These are phyloP conservation scores for Anarhynchus alexandrinus DNA, from an alignment of 2,113 vertebrate genomes.

Conservation along the genomic window DNA sequence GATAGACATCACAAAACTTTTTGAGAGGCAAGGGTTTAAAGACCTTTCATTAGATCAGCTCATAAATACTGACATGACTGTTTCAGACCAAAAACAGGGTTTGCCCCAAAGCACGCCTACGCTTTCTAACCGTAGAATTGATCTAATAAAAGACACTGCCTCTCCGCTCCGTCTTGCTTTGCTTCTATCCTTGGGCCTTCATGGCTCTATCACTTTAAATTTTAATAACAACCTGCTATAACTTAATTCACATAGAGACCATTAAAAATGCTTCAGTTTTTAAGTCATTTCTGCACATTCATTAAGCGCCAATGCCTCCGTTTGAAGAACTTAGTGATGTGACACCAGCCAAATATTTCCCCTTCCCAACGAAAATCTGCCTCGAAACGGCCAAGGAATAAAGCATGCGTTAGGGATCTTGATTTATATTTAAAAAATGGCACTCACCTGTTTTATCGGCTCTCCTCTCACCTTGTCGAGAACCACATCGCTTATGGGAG, in stretches of 20 bases:
- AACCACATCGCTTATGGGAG: constrained; percentile 95
- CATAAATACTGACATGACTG: not conserved
- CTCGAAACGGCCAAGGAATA: rapidly evolving
- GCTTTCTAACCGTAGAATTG: not conserved
- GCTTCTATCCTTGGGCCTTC: not conserved
- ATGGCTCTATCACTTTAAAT: rapidly evolving
- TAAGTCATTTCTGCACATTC: not conserved
- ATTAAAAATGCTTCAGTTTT: not conserved
- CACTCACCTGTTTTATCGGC: constrained; percentile 54
- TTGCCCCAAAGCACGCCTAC: not conserved
- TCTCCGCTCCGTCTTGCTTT: not conserved
- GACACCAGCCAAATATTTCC: not conserved
- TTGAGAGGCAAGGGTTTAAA: not conserved
- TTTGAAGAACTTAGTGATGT: not conserved
- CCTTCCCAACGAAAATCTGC: not conserved
- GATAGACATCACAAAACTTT: not conserved
- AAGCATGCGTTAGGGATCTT: not conserved
- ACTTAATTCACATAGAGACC: not conserved
- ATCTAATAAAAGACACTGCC: not conserved
- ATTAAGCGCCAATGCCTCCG: not conserved
- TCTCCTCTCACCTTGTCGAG: constrained; percentile 89
- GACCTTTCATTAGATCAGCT: not conserved
- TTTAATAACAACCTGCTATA: not conserved
- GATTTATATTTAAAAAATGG: rapidly evolving
- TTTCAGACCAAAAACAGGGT: not conserved